Base-by-base conservation (phyloP, 2,888 invertebrate species). In the Yponomeuta malinellus region DNA sequence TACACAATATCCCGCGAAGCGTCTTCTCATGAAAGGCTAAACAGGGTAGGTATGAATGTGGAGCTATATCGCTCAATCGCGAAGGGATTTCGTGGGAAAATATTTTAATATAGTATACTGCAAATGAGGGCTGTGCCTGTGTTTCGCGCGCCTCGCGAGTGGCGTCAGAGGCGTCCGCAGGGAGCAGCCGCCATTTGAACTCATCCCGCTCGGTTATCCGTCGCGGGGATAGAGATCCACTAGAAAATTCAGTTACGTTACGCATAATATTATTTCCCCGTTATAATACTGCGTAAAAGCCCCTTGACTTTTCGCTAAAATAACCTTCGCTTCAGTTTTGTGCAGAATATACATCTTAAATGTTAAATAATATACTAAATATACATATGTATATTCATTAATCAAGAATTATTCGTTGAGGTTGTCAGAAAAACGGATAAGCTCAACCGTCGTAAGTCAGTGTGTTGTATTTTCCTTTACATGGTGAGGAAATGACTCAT, bases 141-240 rank as follows among this genome's bases (percentile, higher is more conserved):
- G 43, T 59, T 59, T 29, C 59, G 70, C 15, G 48, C 23, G 59
- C 63, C 48, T 48, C 69, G 71, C 1, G 67, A 31, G 72, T 48
- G 65, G 69, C 68, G 71, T 66, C 67, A 15, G 63, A 48, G 71
- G 63, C 66, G 73, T 77, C 77, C 78, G 74, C 29, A 23, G 79
- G 80, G 82, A 79, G 72, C 76, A 74, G 76, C 33, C 33, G 43
- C 67, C 67, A 83, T 86, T 87, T 86, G 84, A 85, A 86, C 86
- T 81, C 80, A 83, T 83, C 81, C 84, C 75, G 73, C 77, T 74
- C 78, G 78, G 82, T 83, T 81, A 87, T 85, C 84, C 83, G 84
- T 86, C 83, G 85, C 81, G 43, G 68, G 43, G 43, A 48, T 48
- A n/a, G 31, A 15, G 48, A 43, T 43, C 33, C 33, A 65, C 65